Evolutionary conservation across 2,888 invertebrate species (phyloP).

Genomic region (Macroteleia sp.): DNA sequence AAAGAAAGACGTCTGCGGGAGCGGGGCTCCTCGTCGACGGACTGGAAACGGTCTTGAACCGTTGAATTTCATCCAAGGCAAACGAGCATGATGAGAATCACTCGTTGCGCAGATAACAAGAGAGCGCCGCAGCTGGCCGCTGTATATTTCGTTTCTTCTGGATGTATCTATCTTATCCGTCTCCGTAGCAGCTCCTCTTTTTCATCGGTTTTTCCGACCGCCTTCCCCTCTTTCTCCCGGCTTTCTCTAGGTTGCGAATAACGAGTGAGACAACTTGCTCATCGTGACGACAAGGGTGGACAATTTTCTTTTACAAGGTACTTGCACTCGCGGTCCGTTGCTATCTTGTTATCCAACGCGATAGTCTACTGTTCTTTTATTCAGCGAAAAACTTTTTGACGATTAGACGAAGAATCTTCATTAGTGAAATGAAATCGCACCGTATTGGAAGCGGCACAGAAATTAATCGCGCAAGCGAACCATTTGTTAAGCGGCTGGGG

Average conservation of each 20-base stretch:
- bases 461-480: conserved; percentile 41
- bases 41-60: conserved; percentile 44
- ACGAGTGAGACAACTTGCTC: conserved; percentile 69
- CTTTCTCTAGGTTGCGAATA: conserved; percentile 68
- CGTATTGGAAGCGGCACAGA: conserved; percentile 22
- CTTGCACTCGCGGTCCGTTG: conserved; percentile 75
- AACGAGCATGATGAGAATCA: conserved; percentile 63
- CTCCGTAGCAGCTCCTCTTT: conserved; percentile 52
- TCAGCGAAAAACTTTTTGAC: conserved; percentile 31
- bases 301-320: conserved; percentile 78
- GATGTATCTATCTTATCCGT: conserved; percentile 47
- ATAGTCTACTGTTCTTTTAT: conserved; percentile 42
- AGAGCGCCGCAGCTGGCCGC: conserved; percentile 44
- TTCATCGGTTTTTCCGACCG: conserved; percentile 58
- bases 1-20: conserved; percentile 28
- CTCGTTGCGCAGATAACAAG: conserved; percentile 66
- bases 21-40: conserved; percentile 10
- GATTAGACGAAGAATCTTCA: conserved; percentile 45
- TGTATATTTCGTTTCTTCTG: conserved; percentile 61
- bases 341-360: conserved; percentile 78
- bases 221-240: conserved; percentile 31
- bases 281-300: conserved; percentile 69
- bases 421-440: conserved; percentile 51
- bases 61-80: conserved; percentile 58
- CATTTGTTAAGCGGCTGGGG: conserved; percentile 28